Evolutionary conservation across 2,888 invertebrate species (phyloP).

Genomic region (Sclerodermus sp.): DNA sequence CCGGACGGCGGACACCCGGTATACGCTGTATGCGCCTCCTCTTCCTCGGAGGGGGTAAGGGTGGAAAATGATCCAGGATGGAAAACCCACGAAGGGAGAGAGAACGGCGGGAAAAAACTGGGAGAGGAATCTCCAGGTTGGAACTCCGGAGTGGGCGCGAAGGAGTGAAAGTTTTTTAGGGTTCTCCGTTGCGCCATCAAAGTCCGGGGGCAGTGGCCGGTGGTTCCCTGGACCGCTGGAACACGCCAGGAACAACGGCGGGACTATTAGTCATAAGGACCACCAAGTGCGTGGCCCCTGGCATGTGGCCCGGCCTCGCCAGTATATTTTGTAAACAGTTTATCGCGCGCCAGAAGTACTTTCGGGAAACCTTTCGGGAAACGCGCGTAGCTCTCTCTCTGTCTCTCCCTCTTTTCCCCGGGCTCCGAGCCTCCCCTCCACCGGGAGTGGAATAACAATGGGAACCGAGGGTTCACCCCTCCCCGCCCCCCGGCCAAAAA

Average conservation of each 20-base stretch:
- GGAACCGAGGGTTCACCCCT: too few species aligned
- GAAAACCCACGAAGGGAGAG: too few species aligned
- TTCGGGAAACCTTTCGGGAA: too few species aligned
- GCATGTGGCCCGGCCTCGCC: slow-evolving; percentile 18
- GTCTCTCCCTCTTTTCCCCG: too few species aligned
- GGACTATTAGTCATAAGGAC: slow-evolving; percentile 34
- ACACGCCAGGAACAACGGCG: slow-evolving; percentile 13
- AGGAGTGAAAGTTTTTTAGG: slow-evolving; percentile 1
- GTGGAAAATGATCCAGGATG: too few species aligned
- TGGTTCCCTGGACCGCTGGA: slow-evolving; percentile 10
- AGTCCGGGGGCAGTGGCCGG: slow-evolving; percentile 10
- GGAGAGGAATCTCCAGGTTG: too few species aligned
- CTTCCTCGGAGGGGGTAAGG: too few species aligned
- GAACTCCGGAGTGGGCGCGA: slow-evolving; percentile 16
- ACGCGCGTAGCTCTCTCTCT: too few species aligned
- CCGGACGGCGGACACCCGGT: neutral
- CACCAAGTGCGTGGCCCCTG: slow-evolving; percentile 23
- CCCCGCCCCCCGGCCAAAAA: too few species aligned
- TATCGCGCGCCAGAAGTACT: slow-evolving; percentile 20
- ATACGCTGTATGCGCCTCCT: too few species aligned
- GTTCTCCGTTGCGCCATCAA: slow-evolving; percentile 2
- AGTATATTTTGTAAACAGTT: slow-evolving; percentile 36
- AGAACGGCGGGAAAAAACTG: slow-evolving; percentile 2
- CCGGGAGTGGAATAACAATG: too few species aligned
- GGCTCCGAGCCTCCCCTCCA: too few species aligned